Base-by-base conservation (phyloP, 64 coral and sea anemone species). In the Dendrophyllia cribrosa region DNA sequence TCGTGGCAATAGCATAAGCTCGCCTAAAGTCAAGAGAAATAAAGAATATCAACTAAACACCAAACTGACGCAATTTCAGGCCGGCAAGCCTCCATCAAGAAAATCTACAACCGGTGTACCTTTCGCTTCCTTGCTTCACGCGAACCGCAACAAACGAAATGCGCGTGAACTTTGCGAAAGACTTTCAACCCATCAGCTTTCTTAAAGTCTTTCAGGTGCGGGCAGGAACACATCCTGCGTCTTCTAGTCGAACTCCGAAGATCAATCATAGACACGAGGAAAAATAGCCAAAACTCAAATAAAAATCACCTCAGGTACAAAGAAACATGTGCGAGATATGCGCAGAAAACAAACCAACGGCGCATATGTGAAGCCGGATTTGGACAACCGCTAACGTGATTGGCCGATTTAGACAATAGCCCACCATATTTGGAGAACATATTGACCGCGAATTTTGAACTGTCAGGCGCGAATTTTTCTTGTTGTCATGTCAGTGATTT, bases 71-170 rank as follows among this genome's bases (percentile, higher is more conserved):
- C 9, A 21, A 13, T 64, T 80, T 66, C 45, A 45, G 63, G n/a
- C 76, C 51, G 17, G 22, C 51, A 7, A 3, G 43, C 23, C 68
- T 58, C 16, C 47, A 62, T 34, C 48, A 5, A 21, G 70, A 45
- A 65, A 89, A 94, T 68, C 74, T 81, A 64, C 76, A 89, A 96
- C 22, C 59, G 72, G 49, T 86, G 9, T 92, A 97, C 95, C 95
- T 97, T 97, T 88, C 95, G 92, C 24, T 97, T 97, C 84, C 91
- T 93, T 86, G 92, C 93, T 82, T 97, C 95, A 75, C 92, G 95
- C 22, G 95, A 97, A 74, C 60, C 75, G 59, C 95, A 97, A 67
- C 92, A 74, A 8, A 97, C 89, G 74, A 97, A 97, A 64, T 94
- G 92, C 16, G 95, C 72, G 88, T 97, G 83, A 20, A 97, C 86